Conservation (phyloP, 1,140 invertebrate species). For the Probaryconus sp. region DNA sequence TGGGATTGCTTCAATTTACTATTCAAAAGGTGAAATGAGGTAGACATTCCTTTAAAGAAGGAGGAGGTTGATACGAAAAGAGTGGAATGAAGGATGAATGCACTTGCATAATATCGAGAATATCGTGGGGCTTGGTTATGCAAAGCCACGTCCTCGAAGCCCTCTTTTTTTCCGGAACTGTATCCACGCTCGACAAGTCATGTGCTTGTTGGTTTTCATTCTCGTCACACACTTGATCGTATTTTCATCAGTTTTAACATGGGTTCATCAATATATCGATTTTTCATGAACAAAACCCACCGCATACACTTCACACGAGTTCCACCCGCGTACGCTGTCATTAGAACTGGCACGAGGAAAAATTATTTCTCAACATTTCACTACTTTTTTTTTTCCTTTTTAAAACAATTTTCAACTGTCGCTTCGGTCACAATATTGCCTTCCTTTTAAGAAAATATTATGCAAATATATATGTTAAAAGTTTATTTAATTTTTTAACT, state of each 20-base stretch:
- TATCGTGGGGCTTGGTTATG: conserved; percentile 61
- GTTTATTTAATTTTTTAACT: too few relatives aligned
- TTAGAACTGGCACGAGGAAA: too few relatives aligned
- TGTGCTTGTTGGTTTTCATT: conserved; percentile 46
- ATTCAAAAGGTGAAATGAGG: conserved; percentile 60
- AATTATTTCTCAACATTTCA: too few relatives aligned
- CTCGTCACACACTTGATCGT: conserved; percentile 45
- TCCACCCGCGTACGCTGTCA: too few relatives aligned
- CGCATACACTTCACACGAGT: too few relatives aligned
- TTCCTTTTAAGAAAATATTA: too few relatives aligned
- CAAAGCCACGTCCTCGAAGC: conserved; percentile 52
- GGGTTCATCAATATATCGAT: conserved; percentile 15
- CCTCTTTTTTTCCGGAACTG: conserved; percentile 32
- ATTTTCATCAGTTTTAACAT: conserved; percentile 29
- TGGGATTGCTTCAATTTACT: conserved; percentile 40
- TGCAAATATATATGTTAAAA: too few relatives aligned
- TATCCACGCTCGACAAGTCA: conserved; percentile 15
- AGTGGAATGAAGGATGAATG: conserved; percentile 51
- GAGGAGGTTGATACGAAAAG: conserved; percentile 41
- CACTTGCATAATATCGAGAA: conserved; percentile 63
- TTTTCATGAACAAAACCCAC: too few relatives aligned
- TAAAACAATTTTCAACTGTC: too few relatives aligned
- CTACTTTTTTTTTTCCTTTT: too few relatives aligned
- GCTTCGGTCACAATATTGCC: too few relatives aligned
- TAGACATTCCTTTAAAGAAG: conserved; percentile 34